phyloP scores from a whole-genome alignment of 2,113 vertebrate species.

The Sardina pilchardus region DNA sequence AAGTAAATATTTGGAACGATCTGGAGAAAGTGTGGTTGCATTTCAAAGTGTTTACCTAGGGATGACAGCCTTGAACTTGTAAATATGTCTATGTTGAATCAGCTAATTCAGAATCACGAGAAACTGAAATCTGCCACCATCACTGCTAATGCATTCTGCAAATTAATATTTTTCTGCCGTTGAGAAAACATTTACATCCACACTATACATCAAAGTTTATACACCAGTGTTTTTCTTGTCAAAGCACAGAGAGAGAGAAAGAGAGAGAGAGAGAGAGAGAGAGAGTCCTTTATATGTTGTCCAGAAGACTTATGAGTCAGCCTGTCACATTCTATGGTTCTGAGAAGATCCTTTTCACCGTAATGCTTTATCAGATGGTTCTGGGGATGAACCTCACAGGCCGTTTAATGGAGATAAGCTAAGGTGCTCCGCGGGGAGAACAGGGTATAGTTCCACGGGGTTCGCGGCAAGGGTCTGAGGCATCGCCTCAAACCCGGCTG shows the following conservation, averaged over 20 bases:
- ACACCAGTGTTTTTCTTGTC: no score
- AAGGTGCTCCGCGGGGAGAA: not conserved
- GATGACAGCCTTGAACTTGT: not conserved
- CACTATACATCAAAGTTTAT: not conserved
- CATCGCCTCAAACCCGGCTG: not conserved
- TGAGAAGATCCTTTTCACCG: not conserved
- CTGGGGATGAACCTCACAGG: not conserved
- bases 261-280: no score
- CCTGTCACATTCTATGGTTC: not conserved
- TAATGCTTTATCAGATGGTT: not conserved
- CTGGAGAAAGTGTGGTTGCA: not conserved
- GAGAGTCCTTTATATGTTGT: no score
- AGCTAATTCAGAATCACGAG: not conserved
- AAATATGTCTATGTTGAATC: not conserved
- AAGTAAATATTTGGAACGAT: not conserved
- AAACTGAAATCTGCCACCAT: not conserved
- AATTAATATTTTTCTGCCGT: no score
- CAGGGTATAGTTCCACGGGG: not conserved
- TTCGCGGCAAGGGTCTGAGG: conserved; percentile 18
- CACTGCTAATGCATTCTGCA: not conserved
- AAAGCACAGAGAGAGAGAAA: no score
- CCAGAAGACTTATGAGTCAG: no score
- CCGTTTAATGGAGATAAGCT: not conserved
- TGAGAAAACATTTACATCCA: not conserved
- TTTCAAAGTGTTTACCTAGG: not conserved